Conservation (phyloP, 2,797 vertebrate genomes). For the Melanotaenia pygmaea region DNA sequence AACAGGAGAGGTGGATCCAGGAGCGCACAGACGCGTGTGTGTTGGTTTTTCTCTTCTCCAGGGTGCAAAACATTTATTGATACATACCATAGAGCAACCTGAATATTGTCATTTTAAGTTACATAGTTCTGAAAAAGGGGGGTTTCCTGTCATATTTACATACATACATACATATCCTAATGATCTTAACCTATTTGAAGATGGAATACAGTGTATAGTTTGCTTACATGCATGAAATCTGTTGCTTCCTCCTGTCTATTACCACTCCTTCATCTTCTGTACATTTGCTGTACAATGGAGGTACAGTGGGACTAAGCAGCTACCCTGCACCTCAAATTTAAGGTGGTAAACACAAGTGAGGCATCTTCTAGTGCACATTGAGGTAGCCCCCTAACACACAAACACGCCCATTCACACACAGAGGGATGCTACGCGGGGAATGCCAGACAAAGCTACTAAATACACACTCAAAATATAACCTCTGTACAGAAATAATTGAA, state of each 20-base stretch:
- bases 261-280: slow-evolving; percentile 66
- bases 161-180: slow-evolving; percentile 82
- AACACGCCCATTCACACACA: slow-evolving; percentile 42
- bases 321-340: slow-evolving; percentile 69
- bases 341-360: slow-evolving; percentile 70
- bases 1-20: slow-evolving; percentile 63
- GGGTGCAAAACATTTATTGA: slow-evolving; percentile 81
- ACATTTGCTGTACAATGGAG: slow-evolving; percentile 63
- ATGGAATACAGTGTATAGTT: slow-evolving; percentile 78
- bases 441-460: slow-evolving; percentile 48
- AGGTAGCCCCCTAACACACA: slow-evolving; percentile 71
- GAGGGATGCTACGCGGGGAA: slow-evolving; percentile 64
- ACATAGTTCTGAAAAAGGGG: slow-evolving; percentile 71
- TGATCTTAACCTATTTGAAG: slow-evolving; percentile 75
- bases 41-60: slow-evolving; percentile 56
- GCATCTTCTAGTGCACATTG: slow-evolving; percentile 76
- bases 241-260: slow-evolving; percentile 56
- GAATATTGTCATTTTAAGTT: slow-evolving; percentile 78
- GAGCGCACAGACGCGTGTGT: slow-evolving; percentile 57
- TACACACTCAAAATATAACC: slow-evolving; percentile 39
- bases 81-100: slow-evolving; percentile 81
- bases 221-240: slow-evolving; percentile 79
- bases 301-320: slow-evolving; percentile 66
- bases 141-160: slow-evolving; percentile 75
- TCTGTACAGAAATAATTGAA: slow-evolving; percentile 48